phyloP scores from a whole-genome alignment of 1,140 invertebrate species.

The Conus betulinus region DNA sequence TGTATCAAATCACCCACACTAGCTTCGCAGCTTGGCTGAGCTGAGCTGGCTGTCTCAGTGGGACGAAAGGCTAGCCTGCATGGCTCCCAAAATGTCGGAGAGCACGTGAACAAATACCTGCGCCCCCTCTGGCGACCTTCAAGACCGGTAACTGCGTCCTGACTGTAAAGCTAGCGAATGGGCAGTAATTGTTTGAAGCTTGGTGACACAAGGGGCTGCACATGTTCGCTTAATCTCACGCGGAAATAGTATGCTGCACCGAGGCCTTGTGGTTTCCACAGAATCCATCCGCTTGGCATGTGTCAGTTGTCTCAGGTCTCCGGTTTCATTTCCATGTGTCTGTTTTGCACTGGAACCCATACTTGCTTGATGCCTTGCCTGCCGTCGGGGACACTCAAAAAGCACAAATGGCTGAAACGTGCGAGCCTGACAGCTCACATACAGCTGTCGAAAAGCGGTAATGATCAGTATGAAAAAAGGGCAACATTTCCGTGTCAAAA shows the following conservation, averaged over 20 bases:
- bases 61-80: background rate
- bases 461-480: too few species aligned
- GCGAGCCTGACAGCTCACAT: too few species aligned
- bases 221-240: constrained; percentile 30
- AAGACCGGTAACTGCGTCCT: constrained; percentile 16
- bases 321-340: constrained; percentile 25
- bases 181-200: constrained; percentile 38
- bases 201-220: background rate
- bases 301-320: constrained; percentile 10
- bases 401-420: too few species aligned
- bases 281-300: constrained; percentile 21
- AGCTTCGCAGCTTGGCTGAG: background rate
- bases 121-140: constrained; percentile 36
- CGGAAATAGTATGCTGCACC: constrained; percentile 30
- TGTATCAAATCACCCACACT: constrained; percentile 28
- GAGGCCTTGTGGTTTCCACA: constrained; percentile 16
- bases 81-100: constrained; percentile 17
- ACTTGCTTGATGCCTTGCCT: too few species aligned
- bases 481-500: too few species aligned
- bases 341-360: too few species aligned
- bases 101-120: constrained; percentile 32
- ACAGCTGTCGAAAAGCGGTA: too few species aligned
- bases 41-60: too few species aligned
- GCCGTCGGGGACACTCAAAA: too few species aligned
- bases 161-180: constrained; percentile 7